A percentile compares a stretch with the other conserved stretches of the same genome.
Conservation (phyloP, 2,797 vertebrate species). For the Labroides dimidiatus region DNA sequence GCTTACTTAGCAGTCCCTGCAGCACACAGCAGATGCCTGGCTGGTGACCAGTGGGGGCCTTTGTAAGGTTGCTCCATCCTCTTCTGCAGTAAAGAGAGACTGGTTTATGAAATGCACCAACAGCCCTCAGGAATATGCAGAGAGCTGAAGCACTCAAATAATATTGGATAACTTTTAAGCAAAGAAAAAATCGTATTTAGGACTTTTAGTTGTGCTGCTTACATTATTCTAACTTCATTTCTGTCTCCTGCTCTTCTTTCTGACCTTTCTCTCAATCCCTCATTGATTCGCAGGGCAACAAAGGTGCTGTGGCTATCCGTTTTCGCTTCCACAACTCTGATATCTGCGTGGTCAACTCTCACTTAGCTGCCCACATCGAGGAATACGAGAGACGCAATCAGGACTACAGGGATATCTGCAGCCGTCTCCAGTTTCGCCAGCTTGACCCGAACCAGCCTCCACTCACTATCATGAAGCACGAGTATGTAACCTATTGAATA, state of each 20-base stretch:
- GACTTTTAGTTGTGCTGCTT: not conserved
- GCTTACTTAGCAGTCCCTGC: slow-evolving; percentile 47
- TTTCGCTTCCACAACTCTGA: slow-evolving; percentile 95
- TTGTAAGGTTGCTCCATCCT: slow-evolving; percentile 22
- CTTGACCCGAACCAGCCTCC: slow-evolving; percentile 82
- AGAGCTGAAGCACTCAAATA: slow-evolving; percentile 3
- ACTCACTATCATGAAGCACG: slow-evolving; percentile 91
- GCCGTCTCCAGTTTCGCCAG: slow-evolving; percentile 90
- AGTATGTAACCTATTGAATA: slow-evolving; percentile 81
- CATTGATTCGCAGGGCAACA: slow-evolving; percentile 89
- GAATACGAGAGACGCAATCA: slow-evolving; percentile 96
- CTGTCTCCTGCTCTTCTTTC: not conserved
- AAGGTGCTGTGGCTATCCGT: slow-evolving; percentile 93
- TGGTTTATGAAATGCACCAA: slow-evolving; percentile 27
- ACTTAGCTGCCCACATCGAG: slow-evolving; percentile 93
- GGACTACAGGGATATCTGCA: slow-evolving; percentile 96
- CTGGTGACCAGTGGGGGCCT: slow-evolving; percentile 31
- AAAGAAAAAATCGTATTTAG: not conserved
- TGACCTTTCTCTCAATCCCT: slow-evolving; percentile 6
- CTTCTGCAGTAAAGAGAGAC: slow-evolving; percentile 18
- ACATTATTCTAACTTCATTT: not conserved
- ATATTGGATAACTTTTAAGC: slow-evolving; percentile 12
- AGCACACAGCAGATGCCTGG: slow-evolving; percentile 45
- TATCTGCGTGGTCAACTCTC: slow-evolving; percentile 95
- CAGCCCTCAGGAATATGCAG: slow-evolving; percentile 20